These are phyloP conservation scores for Cyprinus carpio DNA, from an alignment of 2,113 vertebrate genomes.

Conservation along the genomic window DNA sequence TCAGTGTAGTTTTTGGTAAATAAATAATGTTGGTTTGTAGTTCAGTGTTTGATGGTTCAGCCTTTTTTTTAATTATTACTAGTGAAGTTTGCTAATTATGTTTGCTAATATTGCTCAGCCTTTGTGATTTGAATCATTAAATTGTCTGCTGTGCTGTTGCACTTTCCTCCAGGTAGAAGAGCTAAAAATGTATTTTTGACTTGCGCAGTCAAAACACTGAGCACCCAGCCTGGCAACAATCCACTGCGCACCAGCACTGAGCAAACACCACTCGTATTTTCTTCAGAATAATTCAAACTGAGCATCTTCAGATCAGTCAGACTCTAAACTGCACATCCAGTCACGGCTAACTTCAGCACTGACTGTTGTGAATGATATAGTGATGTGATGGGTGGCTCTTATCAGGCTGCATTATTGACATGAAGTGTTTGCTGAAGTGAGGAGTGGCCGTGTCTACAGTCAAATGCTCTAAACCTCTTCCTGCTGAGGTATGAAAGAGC, in stretches of 20 bases:
- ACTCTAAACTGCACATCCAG: neutral
- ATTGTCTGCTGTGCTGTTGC: neutral
- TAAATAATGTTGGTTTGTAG: neutral
- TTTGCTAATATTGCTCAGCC: neutral
- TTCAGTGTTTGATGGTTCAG: no score
- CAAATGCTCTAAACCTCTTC: neutral
- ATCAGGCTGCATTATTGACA: conserved; percentile 19
- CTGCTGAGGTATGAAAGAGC: neutral
- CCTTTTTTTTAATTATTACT: neutral
- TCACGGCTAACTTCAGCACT: neutral
- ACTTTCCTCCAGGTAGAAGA: no score
- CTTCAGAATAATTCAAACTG: neutral
- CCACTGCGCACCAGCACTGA: no score
- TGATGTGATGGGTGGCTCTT: neutral
- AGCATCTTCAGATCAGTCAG: neutral
- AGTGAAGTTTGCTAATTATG: neutral
- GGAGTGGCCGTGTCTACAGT: neutral
- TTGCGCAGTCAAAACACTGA: no score
- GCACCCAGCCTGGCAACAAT: no score
- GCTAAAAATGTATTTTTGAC: no score
- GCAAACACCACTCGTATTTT: neutral
- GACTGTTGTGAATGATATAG: neutral
- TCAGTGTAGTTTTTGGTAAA: neutral
- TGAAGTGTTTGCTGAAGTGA: neutral
- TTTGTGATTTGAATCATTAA: neutral